Evolutionary conservation across 1,140 invertebrate genomes (phyloP), one percentile per base, ranked within the genome.

Genomic region (Bombus waltoni): DNA sequence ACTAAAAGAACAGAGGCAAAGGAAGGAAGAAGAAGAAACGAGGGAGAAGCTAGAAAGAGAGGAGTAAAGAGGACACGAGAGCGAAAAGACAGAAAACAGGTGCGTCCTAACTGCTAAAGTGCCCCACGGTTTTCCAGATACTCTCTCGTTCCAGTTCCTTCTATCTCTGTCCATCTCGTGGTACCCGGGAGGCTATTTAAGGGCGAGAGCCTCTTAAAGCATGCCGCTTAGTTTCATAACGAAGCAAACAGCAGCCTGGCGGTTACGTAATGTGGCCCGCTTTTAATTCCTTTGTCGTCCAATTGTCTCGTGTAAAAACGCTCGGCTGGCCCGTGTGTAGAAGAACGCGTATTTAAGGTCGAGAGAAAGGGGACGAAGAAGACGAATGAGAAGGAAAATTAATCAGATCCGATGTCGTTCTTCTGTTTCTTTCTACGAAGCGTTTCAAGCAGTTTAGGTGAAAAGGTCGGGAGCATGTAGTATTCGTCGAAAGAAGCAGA

Each of bases 221-320:
- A 72, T n/a, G 59, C 38, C 85, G 87, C 88, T 91, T 79, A 81
- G 85, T 86, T 83, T 65, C 77, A 76, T 91, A 89, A 91, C 88
- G 84, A 86, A 85, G 87, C 85, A 85, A 88, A 90, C 82, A 82
- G 87, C 57, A 70, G 76, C 76, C 75, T n/a, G 65, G 70, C 65
- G 90, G 89, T 90, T 91, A 87, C 86, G 72, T 88, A 91, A 91
- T 85, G 79, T 81, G 72, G 85, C 68, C 70, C 65, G 79, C 85
- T 88, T 92, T 91, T 90, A 91, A 91, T 91, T 92, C 87, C 86
- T 83, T 77, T 83, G 81, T 87, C 85, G 57, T 75, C 65, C 78
- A 73, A 74, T 83, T 85, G 53, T 13, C 40, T 70, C 18, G 62
- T 22, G 65, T n/a, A 71, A 77, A 79, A 79, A 66, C 47, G 22